Evolutionary conservation across 2,113 vertebrate species (phyloP), one percentile per base, ranked within the genome.

Genomic region (Vulpes vulpes): DNA sequence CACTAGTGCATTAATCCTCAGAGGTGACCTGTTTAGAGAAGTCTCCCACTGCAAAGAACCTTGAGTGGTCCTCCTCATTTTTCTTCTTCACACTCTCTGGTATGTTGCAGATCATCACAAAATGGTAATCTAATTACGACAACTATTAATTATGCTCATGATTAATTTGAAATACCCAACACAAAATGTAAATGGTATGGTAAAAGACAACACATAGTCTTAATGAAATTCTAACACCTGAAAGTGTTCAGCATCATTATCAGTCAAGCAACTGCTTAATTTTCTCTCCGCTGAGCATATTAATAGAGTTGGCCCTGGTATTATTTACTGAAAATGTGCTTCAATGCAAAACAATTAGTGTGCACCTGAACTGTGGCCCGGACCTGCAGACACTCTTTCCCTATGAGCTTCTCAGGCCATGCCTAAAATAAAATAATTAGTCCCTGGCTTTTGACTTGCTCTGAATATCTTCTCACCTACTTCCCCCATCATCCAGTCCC

Each of bases 211-310:
- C 88, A 89, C 20, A 20, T 25, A 14, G 51, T 69, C 89, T 59
- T 97, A 97, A 97, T 97, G 96, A 96, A 95, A 97, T 96, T 57
- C 94, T 67, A 97, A 95, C 94, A 97, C 95, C 97, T 96, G 96
- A 97, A 97, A 96, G 82, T 62, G 64, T 86, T 90, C 84, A 65
- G 92, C 82, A 86, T 91, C 51, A 80, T 92, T 93, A 95, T 96
- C 96, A 84, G 87, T 88, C 92, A 96, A 82, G 76, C 57, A 59
- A 81, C 55, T 38, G 27, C 49, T 96, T 92, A 86, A 82, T 94
- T 93, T 96, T 84, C 81, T 92, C 81, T 89, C 53, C 27, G 91
- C 30, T 84, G 71, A 71, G 84, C 71, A 73, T 85, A 89, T 71
- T 90, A 69, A 95, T 59, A 94, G 83, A 69, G 32, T 65, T 71